Evolutionary conservation across 2,113 vertebrate species (phyloP).

Genomic region (Cavia aperea): DNA sequence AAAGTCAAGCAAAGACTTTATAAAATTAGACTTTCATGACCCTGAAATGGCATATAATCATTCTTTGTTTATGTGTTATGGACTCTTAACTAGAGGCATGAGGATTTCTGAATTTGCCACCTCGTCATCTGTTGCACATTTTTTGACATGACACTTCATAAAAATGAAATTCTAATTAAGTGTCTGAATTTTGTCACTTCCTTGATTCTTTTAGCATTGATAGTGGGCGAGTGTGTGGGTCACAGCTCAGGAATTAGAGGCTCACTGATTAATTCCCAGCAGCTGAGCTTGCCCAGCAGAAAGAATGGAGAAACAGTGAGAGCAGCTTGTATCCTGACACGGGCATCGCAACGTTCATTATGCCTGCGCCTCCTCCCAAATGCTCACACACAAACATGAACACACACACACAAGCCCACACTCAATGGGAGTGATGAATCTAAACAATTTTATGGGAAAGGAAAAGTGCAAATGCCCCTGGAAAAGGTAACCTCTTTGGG

Average conservation of each 20-base stretch:
- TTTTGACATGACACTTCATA: neutral
- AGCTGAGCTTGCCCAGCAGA: neutral
- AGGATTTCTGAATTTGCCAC: slow-evolving; percentile 37
- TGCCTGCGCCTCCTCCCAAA: rapidly evolving
- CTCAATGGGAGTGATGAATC: neutral
- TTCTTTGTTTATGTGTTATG: neutral
- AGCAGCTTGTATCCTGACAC: neutral
- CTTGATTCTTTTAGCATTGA: neutral
- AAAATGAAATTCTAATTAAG: slow-evolving; percentile 43
- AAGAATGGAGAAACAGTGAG: neutral
- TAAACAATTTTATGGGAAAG: neutral
- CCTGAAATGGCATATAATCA: neutral
- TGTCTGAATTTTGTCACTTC: slow-evolving; percentile 15
- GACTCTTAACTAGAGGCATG: neutral
- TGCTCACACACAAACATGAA: neutral
- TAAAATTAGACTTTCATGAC: neutral
- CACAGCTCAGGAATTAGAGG: neutral
- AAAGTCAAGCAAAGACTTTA: neutral
- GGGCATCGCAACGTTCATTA: neutral
- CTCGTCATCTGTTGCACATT: neutral
- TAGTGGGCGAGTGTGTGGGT: neutral
- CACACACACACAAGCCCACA: neutral
- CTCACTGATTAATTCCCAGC: neutral
- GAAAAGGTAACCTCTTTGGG: neutral
- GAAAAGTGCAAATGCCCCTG: neutral